Evolutionary conservation across 2,888 invertebrate species (phyloP).

Genomic region (Pedicia rivosa): DNA sequence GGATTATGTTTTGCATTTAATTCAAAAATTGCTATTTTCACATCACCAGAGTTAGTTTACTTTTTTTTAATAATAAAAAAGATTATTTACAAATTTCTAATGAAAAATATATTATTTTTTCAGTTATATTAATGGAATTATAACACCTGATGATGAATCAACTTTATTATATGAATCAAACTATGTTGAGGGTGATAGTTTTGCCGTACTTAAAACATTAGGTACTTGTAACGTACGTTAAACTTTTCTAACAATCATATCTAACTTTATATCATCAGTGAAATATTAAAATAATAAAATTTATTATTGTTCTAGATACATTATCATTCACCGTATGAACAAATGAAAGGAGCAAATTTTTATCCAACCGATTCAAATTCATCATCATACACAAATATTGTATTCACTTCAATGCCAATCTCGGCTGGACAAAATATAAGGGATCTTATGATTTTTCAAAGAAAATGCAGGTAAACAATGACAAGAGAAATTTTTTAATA

Average conservation of each 20-base stretch:
- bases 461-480: slow-evolving; percentile 9
- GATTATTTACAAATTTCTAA: too few species aligned
- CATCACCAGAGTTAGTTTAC: too few species aligned
- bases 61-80: too few species aligned
- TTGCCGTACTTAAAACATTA: slow-evolving; percentile 6
- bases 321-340: slow-evolving; percentile 11
- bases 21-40: slow-evolving; percentile 14
- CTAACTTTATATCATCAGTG: not conserved
- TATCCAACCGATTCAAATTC: slow-evolving; percentile 4
- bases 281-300: not conserved
- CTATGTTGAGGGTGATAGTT: slow-evolving; percentile 9
- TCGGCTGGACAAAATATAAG: slow-evolving; percentile 8
- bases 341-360: slow-evolving; percentile 7
- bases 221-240: slow-evolving; percentile 8
- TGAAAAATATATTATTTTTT: too few species aligned
- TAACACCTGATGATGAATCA: not conserved
- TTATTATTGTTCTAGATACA: slow-evolving; percentile 11
- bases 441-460: slow-evolving; percentile 9
- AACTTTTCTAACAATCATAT: not conserved
- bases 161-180: slow-evolving; percentile 6
- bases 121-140: slow-evolving; percentile 7
- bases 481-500: not conserved
- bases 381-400: slow-evolving; percentile 10
- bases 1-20: slow-evolving; percentile 21
- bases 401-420: slow-evolving; percentile 11